These are phyloP conservation scores for Polydrusus cervinus DNA, from an alignment of 2,888 invertebrate genomes.

Conservation along the genomic window DNA sequence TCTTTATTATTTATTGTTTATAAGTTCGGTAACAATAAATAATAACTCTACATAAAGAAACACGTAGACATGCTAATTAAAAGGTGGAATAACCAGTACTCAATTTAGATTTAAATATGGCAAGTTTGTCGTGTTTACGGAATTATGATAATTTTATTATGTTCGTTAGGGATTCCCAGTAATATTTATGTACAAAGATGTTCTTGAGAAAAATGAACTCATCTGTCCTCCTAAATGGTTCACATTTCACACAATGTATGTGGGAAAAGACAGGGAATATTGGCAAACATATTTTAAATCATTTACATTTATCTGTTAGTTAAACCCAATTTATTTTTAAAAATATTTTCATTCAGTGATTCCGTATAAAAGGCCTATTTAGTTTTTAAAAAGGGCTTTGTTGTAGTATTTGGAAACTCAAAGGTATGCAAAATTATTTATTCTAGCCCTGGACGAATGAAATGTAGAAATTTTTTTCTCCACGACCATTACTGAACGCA, in stretches of 20 bases:
- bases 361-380: no score
- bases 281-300: no score
- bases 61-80: constrained; percentile 1
- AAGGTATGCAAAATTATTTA: no score
- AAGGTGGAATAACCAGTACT: constrained; percentile 17
- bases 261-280: no score
- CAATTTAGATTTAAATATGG: constrained; percentile 10
- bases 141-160: constrained; percentile 2
- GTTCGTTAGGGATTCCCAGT: neutral
- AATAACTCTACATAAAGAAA: neutral
- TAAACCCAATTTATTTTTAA: no score
- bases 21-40: neutral
- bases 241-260: neutral
- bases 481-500: no score
- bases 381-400: no score
- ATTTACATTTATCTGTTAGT: no score
- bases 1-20: neutral
- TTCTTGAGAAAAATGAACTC: constrained; percentile 12
- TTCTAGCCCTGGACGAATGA: no score
- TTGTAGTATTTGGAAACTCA: no score
- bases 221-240: neutral
- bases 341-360: no score
- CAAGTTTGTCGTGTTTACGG: constrained; percentile 4
- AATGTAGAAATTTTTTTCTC: no score
- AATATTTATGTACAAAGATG: constrained; percentile 12